Conservation (phyloP, 2,888 invertebrate genomes). For the Amiota minor region DNA sequence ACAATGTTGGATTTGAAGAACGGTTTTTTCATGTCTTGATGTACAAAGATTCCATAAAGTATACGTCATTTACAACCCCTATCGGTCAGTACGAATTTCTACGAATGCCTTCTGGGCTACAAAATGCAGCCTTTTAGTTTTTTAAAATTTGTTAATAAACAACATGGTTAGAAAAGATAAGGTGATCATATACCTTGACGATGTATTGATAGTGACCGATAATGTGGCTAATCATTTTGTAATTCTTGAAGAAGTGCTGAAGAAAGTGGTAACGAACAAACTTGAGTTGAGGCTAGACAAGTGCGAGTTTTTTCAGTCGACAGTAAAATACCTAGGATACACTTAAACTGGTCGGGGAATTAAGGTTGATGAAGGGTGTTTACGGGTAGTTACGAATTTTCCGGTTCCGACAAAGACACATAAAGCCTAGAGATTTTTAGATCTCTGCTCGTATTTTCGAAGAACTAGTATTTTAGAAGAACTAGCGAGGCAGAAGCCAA, state of each 20-base stretch:
- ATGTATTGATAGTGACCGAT: slow-evolving; percentile 50
- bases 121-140: slow-evolving; percentile 44
- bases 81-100: no score
- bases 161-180: slow-evolving; percentile 38
- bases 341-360: slow-evolving; percentile 18
- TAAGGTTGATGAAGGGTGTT: not conserved
- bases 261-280: slow-evolving; percentile 40
- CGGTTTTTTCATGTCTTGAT: no score
- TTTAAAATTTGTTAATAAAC: slow-evolving; percentile 35
- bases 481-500: no score
- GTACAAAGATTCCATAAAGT: no score
- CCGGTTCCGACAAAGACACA: slow-evolving; percentile 30
- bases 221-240: slow-evolving; percentile 44
- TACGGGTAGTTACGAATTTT: slow-evolving; percentile 11
- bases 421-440: slow-evolving; percentile 37
- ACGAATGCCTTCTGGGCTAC: not conserved
- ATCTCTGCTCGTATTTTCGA: slow-evolving; percentile 39
- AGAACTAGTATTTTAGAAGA: no score
- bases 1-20: no score
- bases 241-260: slow-evolving; percentile 41
- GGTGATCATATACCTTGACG: slow-evolving; percentile 52
- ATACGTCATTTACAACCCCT: no score
- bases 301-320: slow-evolving; percentile 42
- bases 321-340: no score
- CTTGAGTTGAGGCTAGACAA: slow-evolving; percentile 44